phyloP scores from a whole-genome alignment of 2,113 vertebrate species.

The Boulengeromyrus knoepffleri region DNA sequence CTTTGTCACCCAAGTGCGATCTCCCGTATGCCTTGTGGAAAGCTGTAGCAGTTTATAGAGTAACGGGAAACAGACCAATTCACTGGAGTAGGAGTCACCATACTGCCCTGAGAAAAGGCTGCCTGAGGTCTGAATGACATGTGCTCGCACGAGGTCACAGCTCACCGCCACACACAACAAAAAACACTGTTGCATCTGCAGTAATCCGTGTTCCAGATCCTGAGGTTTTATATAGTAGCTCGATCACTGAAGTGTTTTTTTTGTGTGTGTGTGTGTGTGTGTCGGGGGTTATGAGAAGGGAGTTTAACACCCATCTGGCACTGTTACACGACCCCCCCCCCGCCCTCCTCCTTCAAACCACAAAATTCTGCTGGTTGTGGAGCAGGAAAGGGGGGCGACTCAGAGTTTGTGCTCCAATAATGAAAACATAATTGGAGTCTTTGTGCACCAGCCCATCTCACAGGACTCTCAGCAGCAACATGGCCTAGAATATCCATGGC shows the following conservation, averaged over 20 bases:
- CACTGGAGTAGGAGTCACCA: neutral
- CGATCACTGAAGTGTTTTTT: neutral
- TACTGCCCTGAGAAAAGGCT: neutral
- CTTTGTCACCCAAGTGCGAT: neutral
- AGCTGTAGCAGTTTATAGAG: neutral
- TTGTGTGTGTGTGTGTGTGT: conserved; percentile 1
- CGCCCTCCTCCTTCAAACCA: conserved; percentile 1
- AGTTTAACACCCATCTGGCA: conserved; percentile 49
- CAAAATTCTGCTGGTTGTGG: neutral
- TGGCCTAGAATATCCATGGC: neutral
- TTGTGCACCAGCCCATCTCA: conserved; percentile 22
- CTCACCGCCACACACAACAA: neutral
- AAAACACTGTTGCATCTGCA: conserved; percentile 32
- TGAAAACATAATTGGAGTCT: conserved; percentile 40
- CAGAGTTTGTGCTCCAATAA: conserved; percentile 34
- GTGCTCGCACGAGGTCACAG: neutral
- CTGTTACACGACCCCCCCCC: conserved; percentile 19
- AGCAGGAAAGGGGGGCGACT: conserved; percentile 22
- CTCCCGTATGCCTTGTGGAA: neutral
- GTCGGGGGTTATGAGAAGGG: neutral
- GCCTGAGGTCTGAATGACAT: neutral
- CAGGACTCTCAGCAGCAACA: neutral
- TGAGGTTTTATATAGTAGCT: conserved; percentile 10
- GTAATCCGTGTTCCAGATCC: conserved; percentile 34
- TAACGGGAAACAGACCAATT: neutral